These are phyloP conservation scores for Helleia helle DNA, from an alignment of 2,888 invertebrate genomes.

Conservation along the genomic window DNA sequence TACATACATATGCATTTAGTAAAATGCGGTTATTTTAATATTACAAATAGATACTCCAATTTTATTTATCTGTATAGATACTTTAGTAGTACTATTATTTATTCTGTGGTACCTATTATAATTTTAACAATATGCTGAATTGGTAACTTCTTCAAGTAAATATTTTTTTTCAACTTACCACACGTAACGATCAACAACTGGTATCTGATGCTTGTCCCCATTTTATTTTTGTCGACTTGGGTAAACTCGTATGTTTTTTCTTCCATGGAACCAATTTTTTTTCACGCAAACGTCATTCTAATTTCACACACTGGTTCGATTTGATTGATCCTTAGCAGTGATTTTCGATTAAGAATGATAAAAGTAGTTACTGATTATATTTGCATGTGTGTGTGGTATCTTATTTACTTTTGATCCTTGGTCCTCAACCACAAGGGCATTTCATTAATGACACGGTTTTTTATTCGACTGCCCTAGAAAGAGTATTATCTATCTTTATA, in stretches of 20 bases:
- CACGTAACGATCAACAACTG: slow-evolving; percentile 32
- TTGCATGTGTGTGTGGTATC: slow-evolving; percentile 1
- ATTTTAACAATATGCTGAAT: too few relatives aligned
- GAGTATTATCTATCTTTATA: too few relatives aligned
- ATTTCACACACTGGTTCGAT: background rate
- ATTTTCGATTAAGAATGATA: slow-evolving; percentile 1
- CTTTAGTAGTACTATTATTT: too few relatives aligned
- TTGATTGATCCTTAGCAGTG: background rate
- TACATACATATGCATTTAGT: too few relatives aligned
- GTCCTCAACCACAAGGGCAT: slow-evolving; percentile 1
- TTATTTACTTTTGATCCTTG: slow-evolving; percentile 6
- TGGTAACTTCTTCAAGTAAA: too few relatives aligned
- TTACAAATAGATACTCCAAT: too few relatives aligned
- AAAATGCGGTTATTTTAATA: too few relatives aligned
- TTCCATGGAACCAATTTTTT: slow-evolving; percentile 24
- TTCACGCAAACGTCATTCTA: slow-evolving; percentile 1
- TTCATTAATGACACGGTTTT: background rate
- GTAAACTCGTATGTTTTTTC: slow-evolving; percentile 25
- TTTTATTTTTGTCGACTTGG: slow-evolving; percentile 17
- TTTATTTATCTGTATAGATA: too few relatives aligned
- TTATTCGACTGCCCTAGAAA: background rate
- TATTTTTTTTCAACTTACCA: slow-evolving; percentile 25
- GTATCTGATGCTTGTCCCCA: slow-evolving; percentile 25
- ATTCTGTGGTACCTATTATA: too few relatives aligned
- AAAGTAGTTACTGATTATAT: background rate